These are phyloP conservation scores for Pachyramphus minor DNA, from an alignment of 2,113 vertebrate species.

Conservation along the genomic window DNA sequence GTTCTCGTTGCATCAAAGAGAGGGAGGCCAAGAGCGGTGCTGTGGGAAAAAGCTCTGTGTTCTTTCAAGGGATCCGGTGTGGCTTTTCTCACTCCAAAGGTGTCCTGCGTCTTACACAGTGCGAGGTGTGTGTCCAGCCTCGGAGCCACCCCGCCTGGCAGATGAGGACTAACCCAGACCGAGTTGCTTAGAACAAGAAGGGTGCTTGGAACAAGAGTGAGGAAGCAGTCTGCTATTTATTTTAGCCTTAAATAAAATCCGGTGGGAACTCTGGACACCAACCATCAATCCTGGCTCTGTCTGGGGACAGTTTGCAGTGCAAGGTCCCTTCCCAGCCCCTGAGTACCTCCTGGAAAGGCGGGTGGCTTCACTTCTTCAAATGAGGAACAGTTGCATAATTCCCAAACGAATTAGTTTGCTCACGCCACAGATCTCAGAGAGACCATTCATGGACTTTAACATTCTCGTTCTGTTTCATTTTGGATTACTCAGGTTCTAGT, in stretches of 20 bases:
- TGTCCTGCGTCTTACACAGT: background rate
- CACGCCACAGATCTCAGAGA: background rate
- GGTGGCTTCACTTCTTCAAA: background rate
- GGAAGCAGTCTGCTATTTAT: slow-evolving; percentile 61
- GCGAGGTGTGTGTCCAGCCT: background rate
- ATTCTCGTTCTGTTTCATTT: background rate
- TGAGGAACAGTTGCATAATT: background rate
- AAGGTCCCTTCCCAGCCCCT: background rate
- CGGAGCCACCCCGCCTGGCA: background rate
- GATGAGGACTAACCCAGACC: background rate
- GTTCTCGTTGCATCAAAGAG: background rate
- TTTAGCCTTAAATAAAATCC: slow-evolving; percentile 10
- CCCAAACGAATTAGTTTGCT: background rate
- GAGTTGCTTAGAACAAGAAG: slow-evolving; percentile 49
- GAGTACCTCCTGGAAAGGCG: background rate
- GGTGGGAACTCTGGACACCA: background rate
- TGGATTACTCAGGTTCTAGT: background rate
- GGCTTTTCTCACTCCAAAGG: background rate
- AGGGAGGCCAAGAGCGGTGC: background rate
- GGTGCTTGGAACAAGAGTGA: slow-evolving; percentile 23
- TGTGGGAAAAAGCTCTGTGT: background rate
- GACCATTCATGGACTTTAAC: background rate
- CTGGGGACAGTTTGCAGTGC: background rate
- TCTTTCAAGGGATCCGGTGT: background rate
- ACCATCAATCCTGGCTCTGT: background rate